These are phyloP conservation scores for Entomyzon cyanotis DNA, from an alignment of 2,113 vertebrate genomes.

Conservation along the genomic window DNA sequence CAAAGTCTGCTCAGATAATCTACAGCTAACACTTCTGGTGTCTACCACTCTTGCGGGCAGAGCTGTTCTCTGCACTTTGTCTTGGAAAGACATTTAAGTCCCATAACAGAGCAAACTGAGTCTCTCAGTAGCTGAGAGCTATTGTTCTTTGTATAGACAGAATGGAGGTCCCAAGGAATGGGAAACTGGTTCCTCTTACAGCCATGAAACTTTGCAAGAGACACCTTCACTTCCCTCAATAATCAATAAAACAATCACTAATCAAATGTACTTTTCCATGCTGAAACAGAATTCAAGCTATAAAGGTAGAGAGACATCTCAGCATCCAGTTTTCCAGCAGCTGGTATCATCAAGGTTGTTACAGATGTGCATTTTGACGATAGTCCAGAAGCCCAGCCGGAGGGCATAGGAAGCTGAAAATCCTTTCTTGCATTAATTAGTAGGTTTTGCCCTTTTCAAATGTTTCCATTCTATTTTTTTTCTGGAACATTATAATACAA, in stretches of 20 bases:
- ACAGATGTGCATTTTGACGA: neutral
- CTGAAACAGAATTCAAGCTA: neutral
- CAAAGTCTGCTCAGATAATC: neutral
- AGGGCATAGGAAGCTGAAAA: neutral
- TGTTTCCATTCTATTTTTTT: neutral
- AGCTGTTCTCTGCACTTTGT: neutral
- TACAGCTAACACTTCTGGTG: neutral
- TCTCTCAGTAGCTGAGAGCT: neutral
- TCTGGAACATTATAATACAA: neutral
- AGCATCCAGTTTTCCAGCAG: neutral
- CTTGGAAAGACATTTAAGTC: neutral
- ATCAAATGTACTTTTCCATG: neutral
- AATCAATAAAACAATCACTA: neutral
- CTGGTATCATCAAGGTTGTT: neutral
- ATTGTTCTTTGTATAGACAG: neutral
- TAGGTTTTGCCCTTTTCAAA: neutral
- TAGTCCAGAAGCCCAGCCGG: neutral
- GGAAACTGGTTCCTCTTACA: neutral
- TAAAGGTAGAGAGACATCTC: neutral
- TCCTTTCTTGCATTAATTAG: neutral
- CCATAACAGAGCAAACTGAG: neutral
- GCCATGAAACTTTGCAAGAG: neutral
- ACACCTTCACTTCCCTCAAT: neutral
- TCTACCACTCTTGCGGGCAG: neutral
- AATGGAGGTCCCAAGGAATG: neutral